Base-by-base conservation (phyloP, 2,113 vertebrate genomes). In the Oryzias woworae region DNA sequence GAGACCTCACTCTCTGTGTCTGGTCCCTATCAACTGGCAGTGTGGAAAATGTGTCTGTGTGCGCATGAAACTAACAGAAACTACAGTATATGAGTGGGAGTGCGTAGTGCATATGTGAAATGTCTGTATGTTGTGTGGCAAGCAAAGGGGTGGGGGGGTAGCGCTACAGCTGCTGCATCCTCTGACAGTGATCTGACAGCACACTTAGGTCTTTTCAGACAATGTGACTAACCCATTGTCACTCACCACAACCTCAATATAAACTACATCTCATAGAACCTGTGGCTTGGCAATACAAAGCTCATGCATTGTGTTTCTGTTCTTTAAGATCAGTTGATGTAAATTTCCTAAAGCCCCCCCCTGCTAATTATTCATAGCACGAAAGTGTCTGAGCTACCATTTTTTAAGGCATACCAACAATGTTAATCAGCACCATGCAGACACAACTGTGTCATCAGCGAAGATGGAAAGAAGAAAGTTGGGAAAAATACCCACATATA, bases 201-300 rank as follows among this genome's bases (percentile, higher is more conserved):
- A 71, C 31, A 45, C 72, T 82, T 75, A 79, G 76, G 82, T 79
- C 74, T 81, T 70, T 75, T 73, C 77, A 84, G 79, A 83, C 81
- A 85, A 73, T 77, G 85, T 14, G 78, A 81, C 85, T 85, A 85
- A 87, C 82, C 82, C 61, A 81, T 62, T 24, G n/a, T 61, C 69
- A 44, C 64, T 79, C 69, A 81, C 81, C 84, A 81, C 81, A 89
- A 89, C 78, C 80, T 86, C 84, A 88, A 53, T 73, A 67, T 55
- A 66, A 75, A 52, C 73, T 77, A 62, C 51, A 69, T 82, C 82
- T 86, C 85, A 75, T 73, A 70, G 69, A 79, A 68, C 60, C 45
- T 58, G 59, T 24, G 4, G 56, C 23, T 49, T 45, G 47, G 24
- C 50, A 55, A 42, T 41, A 54, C 53, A 47, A 67, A 22, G 60